Evolutionary conservation across 2,888 invertebrate species (phyloP).

Genomic region (Monochamus alternatus): DNA sequence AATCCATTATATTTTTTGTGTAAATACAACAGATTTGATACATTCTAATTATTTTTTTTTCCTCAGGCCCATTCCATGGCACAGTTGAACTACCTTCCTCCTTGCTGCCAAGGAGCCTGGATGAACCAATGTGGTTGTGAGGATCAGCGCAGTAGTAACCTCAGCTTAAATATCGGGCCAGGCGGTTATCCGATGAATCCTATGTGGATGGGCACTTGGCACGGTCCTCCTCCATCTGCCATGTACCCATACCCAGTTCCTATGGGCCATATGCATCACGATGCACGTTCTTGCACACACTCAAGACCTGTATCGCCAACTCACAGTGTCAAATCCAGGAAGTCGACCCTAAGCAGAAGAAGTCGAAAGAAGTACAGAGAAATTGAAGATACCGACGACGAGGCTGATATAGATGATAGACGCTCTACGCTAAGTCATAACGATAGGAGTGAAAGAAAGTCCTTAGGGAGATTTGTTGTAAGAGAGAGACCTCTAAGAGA

Average conservation of each 20-base stretch:
- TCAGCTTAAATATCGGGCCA: conserved; percentile 72
- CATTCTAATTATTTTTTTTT: background rate
- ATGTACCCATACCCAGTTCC: conserved; percentile 65
- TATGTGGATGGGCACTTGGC: conserved; percentile 72
- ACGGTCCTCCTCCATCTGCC: conserved; percentile 66
- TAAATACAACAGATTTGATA: no score
- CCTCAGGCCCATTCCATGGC: conserved; percentile 82
- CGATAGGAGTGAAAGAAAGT: conserved; percentile 61
- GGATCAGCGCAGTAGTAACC: conserved; percentile 72
- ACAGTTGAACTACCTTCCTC: conserved; percentile 77
- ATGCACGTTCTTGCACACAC: conserved; percentile 74
- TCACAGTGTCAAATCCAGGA: conserved; percentile 79
- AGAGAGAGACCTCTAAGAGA: conserved; percentile 60
- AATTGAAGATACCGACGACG: conserved; percentile 72
- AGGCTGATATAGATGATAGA: conserved; percentile 61
- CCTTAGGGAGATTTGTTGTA: conserved; percentile 59
- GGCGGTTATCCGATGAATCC: conserved; percentile 67
- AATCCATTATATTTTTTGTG: background rate
- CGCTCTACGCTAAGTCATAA: conserved; percentile 66
- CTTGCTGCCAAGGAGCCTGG: conserved; percentile 71
- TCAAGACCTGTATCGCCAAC: conserved; percentile 81
- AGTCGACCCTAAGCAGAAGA: conserved; percentile 77
- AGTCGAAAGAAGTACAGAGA: conserved; percentile 71
- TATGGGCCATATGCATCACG: conserved; percentile 72
- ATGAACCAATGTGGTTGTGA: conserved; percentile 66